Conservation (phyloP, 2,797 vertebrate genomes). For the Delichon dasypus region DNA sequence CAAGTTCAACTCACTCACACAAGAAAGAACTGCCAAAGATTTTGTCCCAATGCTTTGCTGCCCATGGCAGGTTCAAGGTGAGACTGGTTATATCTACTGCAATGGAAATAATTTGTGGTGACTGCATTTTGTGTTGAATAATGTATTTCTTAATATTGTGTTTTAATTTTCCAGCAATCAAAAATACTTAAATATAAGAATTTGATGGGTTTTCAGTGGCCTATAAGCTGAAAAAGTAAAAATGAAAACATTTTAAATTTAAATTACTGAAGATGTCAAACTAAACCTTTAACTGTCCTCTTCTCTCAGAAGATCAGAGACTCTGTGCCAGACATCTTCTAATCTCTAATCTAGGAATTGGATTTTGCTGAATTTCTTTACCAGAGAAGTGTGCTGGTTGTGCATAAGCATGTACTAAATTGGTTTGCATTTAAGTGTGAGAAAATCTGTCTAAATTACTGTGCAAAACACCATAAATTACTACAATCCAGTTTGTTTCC, state of each 20-base stretch:
- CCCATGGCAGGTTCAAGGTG: background rate
- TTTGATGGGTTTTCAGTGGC: background rate
- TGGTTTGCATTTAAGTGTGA: background rate
- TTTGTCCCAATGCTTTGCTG: constrained; percentile 23
- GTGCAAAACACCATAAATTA: background rate
- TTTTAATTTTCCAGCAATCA: background rate
- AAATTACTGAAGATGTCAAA: background rate
- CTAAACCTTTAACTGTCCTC: background rate
- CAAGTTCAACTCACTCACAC: background rate
- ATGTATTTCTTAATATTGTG: background rate
- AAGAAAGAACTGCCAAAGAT: constrained; percentile 30
- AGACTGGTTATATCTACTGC: background rate
- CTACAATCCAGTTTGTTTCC: background rate
- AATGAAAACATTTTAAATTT: background rate
- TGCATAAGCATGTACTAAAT: background rate
- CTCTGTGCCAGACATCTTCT: background rate
- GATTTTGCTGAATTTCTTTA: background rate
- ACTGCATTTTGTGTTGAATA: background rate
- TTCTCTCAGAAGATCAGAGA: background rate
- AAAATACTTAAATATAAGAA: background rate
- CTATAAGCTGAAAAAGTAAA: background rate
- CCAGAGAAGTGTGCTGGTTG: background rate
- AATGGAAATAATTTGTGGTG: background rate
- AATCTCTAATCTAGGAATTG: background rate
- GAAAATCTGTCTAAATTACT: background rate